A percentile compares a stretch with the other conserved stretches of the same genome.
Evolutionary conservation across 2,888 invertebrate species (phyloP).

Genomic region (Epicampocera succincta): DNA sequence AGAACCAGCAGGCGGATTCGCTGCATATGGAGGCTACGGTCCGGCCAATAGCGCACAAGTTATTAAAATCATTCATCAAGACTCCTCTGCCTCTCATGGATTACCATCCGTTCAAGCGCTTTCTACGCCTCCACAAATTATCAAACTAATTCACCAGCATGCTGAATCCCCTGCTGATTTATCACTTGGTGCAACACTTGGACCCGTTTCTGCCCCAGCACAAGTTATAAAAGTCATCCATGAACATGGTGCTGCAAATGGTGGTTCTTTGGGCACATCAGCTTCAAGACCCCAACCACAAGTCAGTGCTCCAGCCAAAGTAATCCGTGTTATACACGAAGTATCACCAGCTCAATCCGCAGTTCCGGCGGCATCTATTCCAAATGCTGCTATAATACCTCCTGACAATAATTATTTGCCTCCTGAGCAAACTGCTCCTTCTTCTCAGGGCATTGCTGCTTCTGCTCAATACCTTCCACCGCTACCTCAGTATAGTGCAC

Average conservation of each 20-base stretch:
- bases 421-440: slow-evolving; percentile 46
- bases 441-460: neutral
- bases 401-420: slow-evolving; percentile 61
- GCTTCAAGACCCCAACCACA: slow-evolving; percentile 44
- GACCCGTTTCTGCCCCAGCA: slow-evolving; percentile 49
- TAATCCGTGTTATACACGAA: slow-evolving; percentile 77
- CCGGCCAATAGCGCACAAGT: slow-evolving; percentile 68
- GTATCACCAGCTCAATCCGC: slow-evolving; percentile 62
- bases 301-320: slow-evolving; percentile 70
- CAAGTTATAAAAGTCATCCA: slow-evolving; percentile 71
- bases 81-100: slow-evolving; percentile 24
- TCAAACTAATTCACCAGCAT: slow-evolving; percentile 68
- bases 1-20: slow-evolving; percentile 59
- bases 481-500: slow-evolving; percentile 59
- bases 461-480: slow-evolving; percentile 33
- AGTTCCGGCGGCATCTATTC: slow-evolving; percentile 46
- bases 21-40: neutral
- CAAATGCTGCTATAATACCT: slow-evolving; percentile 18
- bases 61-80: slow-evolving; percentile 72
- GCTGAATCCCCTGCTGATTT: slow-evolving; percentile 20
- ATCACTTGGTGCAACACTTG: slow-evolving; percentile 59
- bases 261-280: slow-evolving; percentile 12
- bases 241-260: slow-evolving; percentile 57
- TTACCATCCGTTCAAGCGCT: slow-evolving; percentile 16
- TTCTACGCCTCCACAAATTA: slow-evolving; percentile 29